These are phyloP conservation scores for Synodontis membranacea DNA, from an alignment of 2,113 vertebrate genomes.

Conservation along the genomic window DNA sequence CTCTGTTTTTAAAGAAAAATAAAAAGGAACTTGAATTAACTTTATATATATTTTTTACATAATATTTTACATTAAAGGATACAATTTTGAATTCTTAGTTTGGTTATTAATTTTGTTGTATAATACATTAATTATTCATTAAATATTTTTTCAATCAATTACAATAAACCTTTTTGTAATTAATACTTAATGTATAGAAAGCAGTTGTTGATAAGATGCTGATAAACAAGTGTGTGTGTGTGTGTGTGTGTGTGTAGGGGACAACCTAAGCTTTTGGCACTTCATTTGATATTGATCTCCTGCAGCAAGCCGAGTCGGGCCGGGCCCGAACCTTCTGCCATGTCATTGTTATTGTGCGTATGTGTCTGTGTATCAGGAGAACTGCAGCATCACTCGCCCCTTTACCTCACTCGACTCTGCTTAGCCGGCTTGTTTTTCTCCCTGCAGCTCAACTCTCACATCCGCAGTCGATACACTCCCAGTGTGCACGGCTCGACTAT, in stretches of 20 bases:
- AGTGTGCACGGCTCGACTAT: background rate
- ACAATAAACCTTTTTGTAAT: background rate
- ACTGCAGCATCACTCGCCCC: slow-evolving; percentile 17
- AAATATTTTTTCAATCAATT: background rate
- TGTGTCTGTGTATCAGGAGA: background rate
- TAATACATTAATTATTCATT: too few species aligned
- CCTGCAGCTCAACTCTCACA: background rate
- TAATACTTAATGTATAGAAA: background rate
- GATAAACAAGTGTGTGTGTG: background rate
- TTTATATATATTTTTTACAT: too few species aligned
- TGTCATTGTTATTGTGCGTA: slow-evolving; percentile 17
- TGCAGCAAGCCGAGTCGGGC: slow-evolving; percentile 25
- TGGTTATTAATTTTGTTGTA: too few species aligned
- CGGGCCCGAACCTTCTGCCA: slow-evolving; percentile 2
- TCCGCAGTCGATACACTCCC: background rate
- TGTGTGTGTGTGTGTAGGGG: background rate
- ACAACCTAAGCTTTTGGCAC: slow-evolving; percentile 36
- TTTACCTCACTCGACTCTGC: background rate
- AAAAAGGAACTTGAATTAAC: too few species aligned
- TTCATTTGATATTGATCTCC: slow-evolving; percentile 41
- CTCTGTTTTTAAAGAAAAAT: background rate
- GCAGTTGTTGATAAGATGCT: slow-evolving; percentile 30
- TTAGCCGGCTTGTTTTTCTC: background rate
- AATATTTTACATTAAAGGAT: too few species aligned
- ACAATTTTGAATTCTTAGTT: too few species aligned